Conservation (phyloP, 2,797 vertebrate species). For the Morus bassanus region DNA sequence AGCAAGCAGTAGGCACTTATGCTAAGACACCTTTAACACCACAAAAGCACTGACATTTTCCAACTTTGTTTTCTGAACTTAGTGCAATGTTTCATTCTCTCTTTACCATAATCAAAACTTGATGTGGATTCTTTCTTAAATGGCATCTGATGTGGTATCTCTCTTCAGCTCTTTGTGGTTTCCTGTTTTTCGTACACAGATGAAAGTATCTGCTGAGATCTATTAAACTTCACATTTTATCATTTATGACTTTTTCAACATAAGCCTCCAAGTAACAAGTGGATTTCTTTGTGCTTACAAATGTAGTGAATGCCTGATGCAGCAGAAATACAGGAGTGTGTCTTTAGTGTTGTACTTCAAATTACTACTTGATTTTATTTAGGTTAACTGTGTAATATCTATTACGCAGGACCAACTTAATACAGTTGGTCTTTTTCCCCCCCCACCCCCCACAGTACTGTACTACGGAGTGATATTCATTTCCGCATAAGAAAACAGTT, state of each 20-base stretch:
- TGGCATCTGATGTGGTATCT: conserved; percentile 74
- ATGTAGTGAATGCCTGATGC: background rate
- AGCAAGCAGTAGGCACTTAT: background rate
- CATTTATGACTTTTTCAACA: conserved; percentile 34
- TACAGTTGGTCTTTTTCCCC: background rate
- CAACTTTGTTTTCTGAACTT: conserved; percentile 25
- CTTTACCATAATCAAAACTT: conserved; percentile 63
- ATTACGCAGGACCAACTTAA: background rate
- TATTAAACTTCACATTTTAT: conserved; percentile 52
- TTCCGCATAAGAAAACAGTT: background rate
- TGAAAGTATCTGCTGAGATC: conserved; percentile 60
- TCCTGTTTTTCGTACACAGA: conserved; percentile 77
- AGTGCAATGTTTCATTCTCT: conserved; percentile 18
- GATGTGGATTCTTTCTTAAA: conserved; percentile 71
- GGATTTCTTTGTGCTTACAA: background rate
- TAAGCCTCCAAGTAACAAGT: background rate
- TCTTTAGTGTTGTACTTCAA: background rate
- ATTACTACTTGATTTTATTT: background rate
- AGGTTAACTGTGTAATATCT: background rate
- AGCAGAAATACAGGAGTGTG: background rate
- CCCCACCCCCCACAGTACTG: too few species aligned
- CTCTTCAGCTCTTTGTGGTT: conserved; percentile 74
- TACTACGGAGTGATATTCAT: background rate
- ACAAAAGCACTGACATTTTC: background rate
- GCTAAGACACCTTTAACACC: background rate